Percentiles rank a stretch among this genome's conserved stretches.
phyloP scores from a whole-genome alignment of 2,888 invertebrate species.

The Tetramorium bicarinatum region DNA sequence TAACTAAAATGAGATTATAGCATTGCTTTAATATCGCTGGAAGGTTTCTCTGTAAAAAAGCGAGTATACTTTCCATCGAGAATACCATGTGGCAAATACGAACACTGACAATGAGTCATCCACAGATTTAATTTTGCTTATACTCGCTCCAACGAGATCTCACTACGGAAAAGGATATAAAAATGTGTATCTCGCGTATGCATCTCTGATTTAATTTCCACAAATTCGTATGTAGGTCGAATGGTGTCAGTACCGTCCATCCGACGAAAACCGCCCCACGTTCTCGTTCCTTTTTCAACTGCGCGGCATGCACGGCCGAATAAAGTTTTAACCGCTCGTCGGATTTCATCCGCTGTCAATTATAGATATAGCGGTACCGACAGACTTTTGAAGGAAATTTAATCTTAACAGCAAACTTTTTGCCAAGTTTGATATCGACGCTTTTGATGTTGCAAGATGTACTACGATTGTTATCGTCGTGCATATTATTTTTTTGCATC shows the following conservation, averaged over 20 bases:
- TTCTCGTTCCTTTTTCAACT: conserved; percentile 12
- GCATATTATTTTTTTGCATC: not conserved
- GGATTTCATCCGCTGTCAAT: conserved; percentile 17
- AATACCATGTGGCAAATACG: conserved; percentile 9
- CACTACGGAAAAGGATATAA: conserved; percentile 23
- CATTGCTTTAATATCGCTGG: not conserved
- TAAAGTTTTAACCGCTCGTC: conserved; percentile 21
- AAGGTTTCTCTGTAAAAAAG: conserved; percentile 3
- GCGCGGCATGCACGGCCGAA: not conserved
- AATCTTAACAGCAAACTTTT: not conserved
- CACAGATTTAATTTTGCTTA: conserved; percentile 33
- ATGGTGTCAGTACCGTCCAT: conserved; percentile 2
- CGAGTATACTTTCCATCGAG: not conserved
- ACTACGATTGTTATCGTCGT: not conserved
- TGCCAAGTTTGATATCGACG: not conserved
- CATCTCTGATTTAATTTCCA: conserved; percentile 46
- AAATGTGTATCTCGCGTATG: conserved; percentile 8
- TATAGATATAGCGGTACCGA: not conserved
- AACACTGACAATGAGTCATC: conserved; percentile 29
- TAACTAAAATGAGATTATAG: not conserved
- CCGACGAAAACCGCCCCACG: not conserved
- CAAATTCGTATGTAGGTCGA: conserved; percentile 45
- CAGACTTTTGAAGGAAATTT: not conserved
- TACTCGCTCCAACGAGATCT: conserved; percentile 28
- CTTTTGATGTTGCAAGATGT: conserved; percentile 2